A percentile compares a stretch with the other conserved stretches of the same genome.
phyloP scores from a whole-genome alignment of 2,113 vertebrate species.

The Dromiciops gliroides region DNA sequence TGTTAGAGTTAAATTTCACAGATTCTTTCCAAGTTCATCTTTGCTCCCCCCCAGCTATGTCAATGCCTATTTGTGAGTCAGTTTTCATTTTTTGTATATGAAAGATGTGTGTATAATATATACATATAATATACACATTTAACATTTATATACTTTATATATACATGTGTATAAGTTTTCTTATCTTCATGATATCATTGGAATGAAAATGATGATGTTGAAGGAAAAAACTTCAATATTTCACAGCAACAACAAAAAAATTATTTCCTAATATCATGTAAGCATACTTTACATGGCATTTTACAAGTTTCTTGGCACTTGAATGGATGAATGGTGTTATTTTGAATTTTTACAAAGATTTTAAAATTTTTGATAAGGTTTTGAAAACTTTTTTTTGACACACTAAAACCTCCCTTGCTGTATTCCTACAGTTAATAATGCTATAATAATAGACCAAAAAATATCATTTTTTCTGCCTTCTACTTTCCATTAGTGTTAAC shows the following conservation, averaged over 20 bases:
- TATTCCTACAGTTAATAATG: conserved; percentile 71
- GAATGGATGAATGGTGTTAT: neutral
- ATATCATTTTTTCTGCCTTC: conserved; percentile 71
- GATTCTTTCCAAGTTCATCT: conserved; percentile 65
- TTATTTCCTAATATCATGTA: conserved; percentile 29
- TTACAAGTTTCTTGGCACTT: conserved; percentile 34
- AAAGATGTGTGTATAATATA: conserved; percentile 18
- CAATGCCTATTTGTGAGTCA: conserved; percentile 34
- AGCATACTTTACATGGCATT: conserved; percentile 21
- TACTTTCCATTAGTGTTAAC: conserved; percentile 78
- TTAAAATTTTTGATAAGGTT: conserved; percentile 58
- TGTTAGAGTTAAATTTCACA: conserved; percentile 76
- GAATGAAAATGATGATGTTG: conserved; percentile 29
- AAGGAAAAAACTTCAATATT: neutral
- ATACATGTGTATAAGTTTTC: neutral
- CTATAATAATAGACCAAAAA: conserved; percentile 69
- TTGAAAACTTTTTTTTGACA: conserved; percentile 59
- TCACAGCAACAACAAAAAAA: neutral
- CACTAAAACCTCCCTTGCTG: conserved; percentile 54
- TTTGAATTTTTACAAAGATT: conserved; percentile 43
- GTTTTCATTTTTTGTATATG: conserved; percentile 15
- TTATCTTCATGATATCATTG: conserved; percentile 17
- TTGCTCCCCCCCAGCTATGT: conserved; percentile 37
- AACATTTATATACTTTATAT: neutral
- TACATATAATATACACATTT: neutral